phyloP scores from a whole-genome alignment of 2,797 vertebrate genomes.

The Mormyrops boulengeri region DNA sequence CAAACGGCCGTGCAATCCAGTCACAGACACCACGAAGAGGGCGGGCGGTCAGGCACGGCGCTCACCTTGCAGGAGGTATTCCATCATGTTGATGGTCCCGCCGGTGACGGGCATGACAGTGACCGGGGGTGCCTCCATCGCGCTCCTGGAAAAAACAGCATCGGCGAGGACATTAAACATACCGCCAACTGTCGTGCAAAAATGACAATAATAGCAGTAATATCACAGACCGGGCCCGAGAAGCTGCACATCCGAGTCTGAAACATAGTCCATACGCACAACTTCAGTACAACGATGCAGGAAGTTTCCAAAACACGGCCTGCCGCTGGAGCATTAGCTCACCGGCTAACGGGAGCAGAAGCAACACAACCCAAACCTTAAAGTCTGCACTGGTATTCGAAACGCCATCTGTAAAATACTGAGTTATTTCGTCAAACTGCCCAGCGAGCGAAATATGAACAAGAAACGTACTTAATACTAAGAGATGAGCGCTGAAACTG shows the following conservation, averaged over 20 bases:
- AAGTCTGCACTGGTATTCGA: too few relatives aligned
- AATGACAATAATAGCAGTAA: not conserved
- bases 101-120: slow-evolving; percentile 89
- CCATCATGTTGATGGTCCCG: slow-evolving; percentile 95
- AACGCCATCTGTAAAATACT: not conserved
- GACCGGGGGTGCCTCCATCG: slow-evolving; percentile 90
- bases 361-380: not conserved
- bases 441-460: not conserved
- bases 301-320: not conserved
- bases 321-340: not conserved
- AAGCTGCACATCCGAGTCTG: not conserved
- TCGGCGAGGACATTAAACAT: not conserved
- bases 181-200: not conserved
- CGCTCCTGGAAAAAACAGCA: not conserved
- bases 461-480: not conserved
- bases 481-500: not conserved
- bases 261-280: not conserved
- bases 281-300: not conserved
- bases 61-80: slow-evolving; percentile 87
- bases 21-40: not conserved
- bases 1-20: not conserved
- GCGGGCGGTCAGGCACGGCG: not conserved
- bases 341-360: not conserved
- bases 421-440: not conserved
- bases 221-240: not conserved